These are phyloP conservation scores for Phyllostomus hastatus DNA, from an alignment of 2,113 vertebrate species.

Conservation along the genomic window DNA sequence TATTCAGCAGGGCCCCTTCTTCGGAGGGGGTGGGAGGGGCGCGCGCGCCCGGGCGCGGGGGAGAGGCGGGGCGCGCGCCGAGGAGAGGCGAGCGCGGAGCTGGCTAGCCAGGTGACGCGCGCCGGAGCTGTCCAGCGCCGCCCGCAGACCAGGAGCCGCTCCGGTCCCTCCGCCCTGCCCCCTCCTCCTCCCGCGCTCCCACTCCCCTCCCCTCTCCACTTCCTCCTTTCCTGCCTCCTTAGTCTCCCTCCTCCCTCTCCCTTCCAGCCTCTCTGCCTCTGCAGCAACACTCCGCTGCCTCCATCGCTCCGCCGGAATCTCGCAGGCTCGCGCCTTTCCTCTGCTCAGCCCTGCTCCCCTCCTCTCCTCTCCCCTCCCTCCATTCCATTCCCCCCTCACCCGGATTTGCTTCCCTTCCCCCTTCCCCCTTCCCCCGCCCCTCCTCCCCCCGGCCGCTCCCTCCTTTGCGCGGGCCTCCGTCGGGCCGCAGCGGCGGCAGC, in stretches of 20 bases:
- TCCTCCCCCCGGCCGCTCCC: conserved; percentile 14
- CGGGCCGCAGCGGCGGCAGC: conserved; percentile 39
- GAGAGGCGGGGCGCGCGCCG: conserved; percentile 35
- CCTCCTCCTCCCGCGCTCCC: conserved; percentile 4
- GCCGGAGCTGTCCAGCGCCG: conserved; percentile 73
- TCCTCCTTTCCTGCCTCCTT: background rate
- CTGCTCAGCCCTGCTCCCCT: conserved; percentile 49
- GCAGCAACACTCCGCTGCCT: conserved; percentile 74
- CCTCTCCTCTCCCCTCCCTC: background rate
- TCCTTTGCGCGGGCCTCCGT: conserved; percentile 8
- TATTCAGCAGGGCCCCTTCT: conserved; percentile 70
- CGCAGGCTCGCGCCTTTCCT: conserved; percentile 63
- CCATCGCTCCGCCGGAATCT: conserved; percentile 65
- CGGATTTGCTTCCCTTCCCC: conserved; percentile 48
- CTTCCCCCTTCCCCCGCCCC: conserved; percentile 29
- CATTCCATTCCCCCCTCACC: conserved; percentile 21
- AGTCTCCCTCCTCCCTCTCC: conserved; percentile 28
- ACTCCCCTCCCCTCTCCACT: background rate
- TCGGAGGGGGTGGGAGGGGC: background rate
- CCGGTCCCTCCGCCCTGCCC: conserved; percentile 57
- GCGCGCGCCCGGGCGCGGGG: conserved; percentile 38
- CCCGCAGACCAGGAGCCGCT: conserved; percentile 69
- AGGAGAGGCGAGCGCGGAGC: conserved; percentile 49
- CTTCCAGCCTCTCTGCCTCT: conserved; percentile 64
- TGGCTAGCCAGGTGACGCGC: conserved; percentile 63